Evolutionary conservation across 92 coral and sea anemone genomes (phyloP).

Genomic region (Micromussa lordhowensis): DNA sequence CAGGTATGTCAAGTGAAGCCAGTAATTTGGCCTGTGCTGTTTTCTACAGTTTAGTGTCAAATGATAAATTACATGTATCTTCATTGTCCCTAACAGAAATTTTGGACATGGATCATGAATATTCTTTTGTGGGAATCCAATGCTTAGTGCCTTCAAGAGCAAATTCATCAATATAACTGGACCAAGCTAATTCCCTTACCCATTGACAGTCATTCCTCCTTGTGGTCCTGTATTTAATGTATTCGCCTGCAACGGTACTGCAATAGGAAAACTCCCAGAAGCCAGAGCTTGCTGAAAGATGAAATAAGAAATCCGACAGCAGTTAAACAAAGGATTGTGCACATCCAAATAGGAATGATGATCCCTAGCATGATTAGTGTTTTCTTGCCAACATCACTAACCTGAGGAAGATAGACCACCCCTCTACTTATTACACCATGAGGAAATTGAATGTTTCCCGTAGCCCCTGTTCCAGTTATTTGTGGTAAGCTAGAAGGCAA

Average conservation of each 20-base stretch:
- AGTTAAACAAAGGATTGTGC: not conserved
- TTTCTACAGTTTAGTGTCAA: too few relatives aligned
- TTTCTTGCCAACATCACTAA: not conserved
- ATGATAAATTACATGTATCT: too few relatives aligned
- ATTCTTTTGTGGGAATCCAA: not conserved
- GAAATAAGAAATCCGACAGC: not conserved
- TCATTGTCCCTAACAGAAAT: too few relatives aligned
- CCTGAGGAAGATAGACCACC: slow-evolving; percentile 99
- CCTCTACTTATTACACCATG: slow-evolving; percentile 97
- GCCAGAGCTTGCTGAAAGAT: slow-evolving; percentile 81
- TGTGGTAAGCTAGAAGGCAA: slow-evolving; percentile 69
- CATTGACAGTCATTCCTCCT: slow-evolving; percentile 70
- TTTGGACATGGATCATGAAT: too few relatives aligned
- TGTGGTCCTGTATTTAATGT: slow-evolving; percentile 62
- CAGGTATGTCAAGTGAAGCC: too few relatives aligned
- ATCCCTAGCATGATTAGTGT: not conserved
- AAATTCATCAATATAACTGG: not conserved
- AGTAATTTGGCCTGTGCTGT: too few relatives aligned
- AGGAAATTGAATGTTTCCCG: slow-evolving; percentile 88
- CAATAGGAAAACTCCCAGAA: slow-evolving; percentile 89
- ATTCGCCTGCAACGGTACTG: slow-evolving; percentile 88
- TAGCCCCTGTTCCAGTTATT: slow-evolving; percentile 39
- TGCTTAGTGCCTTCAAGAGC: not conserved
- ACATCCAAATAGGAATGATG: not conserved
- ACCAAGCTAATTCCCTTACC: slow-evolving; percentile 50